A percentile compares a stretch with the other conserved stretches of the same genome.
phyloP scores from a whole-genome alignment of 2,113 vertebrate species.

The Choloepus hoffmanni region DNA sequence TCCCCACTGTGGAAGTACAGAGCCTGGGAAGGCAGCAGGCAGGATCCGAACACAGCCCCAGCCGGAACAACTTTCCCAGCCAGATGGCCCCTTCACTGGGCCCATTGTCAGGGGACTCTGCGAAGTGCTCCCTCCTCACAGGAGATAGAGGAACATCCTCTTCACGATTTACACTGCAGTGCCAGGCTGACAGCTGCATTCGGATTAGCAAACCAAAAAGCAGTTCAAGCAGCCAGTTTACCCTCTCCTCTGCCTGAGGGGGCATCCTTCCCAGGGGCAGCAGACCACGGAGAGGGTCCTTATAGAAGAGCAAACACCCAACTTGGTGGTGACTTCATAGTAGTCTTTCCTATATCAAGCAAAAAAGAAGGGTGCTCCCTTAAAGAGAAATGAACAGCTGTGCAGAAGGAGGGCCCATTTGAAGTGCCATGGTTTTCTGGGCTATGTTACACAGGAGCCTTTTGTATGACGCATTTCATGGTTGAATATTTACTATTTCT shows the following conservation, averaged over 20 bases:
- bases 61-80: no score
- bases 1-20: fast-evolving
- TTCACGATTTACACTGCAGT: background rate
- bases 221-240: no score
- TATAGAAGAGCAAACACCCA: fast-evolving
- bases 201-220: background rate
- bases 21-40: background rate
- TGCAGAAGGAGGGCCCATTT: background rate
- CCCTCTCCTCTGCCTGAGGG: background rate
- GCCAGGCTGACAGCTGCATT: background rate
- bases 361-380: background rate
- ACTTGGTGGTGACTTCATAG: background rate
- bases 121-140: background rate
- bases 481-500: constrained; percentile 86
- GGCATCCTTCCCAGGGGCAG: fast-evolving
- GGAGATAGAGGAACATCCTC: background rate
- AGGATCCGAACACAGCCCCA: background rate
- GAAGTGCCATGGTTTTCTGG: background rate
- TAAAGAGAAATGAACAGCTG: background rate
- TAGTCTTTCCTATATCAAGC: background rate
- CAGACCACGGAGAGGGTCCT: background rate
- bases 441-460: constrained; percentile 26
- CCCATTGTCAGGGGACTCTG: background rate
- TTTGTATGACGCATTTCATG: constrained; percentile 59
- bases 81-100: no score